A percentile compares a stretch with the other conserved stretches of the same genome.
Conservation (phyloP, 2,888 invertebrate species). For the Lumbricus terrestris region DNA sequence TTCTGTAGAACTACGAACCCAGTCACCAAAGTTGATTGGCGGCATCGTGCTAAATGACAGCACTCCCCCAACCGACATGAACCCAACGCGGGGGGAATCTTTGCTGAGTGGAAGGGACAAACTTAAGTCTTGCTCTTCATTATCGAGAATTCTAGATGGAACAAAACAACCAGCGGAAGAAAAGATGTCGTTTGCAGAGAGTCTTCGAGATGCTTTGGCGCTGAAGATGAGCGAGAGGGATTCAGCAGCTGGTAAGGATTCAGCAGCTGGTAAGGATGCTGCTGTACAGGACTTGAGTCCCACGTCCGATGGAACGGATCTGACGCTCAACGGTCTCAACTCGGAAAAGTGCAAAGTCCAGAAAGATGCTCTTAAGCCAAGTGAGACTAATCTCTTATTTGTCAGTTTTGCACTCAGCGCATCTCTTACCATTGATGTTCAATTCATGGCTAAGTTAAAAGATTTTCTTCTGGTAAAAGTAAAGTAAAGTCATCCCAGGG, state of each 20-base stretch:
- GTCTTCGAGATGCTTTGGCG: background rate
- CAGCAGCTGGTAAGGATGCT: background rate
- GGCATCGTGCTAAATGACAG: background rate
- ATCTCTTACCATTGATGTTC: background rate
- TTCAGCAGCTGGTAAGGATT: background rate
- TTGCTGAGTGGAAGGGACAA: background rate
- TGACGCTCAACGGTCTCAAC: background rate
- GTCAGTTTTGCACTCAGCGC: background rate
- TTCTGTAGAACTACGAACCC: background rate
- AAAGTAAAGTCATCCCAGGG: no score
- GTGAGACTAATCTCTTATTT: background rate
- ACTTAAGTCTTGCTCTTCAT: background rate
- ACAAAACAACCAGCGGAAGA: background rate
- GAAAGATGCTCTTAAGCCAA: background rate
- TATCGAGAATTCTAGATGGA: background rate
- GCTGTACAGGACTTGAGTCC: background rate
- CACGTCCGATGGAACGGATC: background rate
- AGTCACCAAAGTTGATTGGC: no score
- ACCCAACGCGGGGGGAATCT: background rate
- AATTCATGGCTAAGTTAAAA: background rate
- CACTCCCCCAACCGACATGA: background rate
- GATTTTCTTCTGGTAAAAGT: background rate
- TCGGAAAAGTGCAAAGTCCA: background rate
- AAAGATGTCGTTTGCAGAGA: background rate
- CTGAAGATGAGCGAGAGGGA: background rate